Evolutionary conservation across 2,113 vertebrate species (phyloP).

Genomic region (Furnarius figulus): DNA sequence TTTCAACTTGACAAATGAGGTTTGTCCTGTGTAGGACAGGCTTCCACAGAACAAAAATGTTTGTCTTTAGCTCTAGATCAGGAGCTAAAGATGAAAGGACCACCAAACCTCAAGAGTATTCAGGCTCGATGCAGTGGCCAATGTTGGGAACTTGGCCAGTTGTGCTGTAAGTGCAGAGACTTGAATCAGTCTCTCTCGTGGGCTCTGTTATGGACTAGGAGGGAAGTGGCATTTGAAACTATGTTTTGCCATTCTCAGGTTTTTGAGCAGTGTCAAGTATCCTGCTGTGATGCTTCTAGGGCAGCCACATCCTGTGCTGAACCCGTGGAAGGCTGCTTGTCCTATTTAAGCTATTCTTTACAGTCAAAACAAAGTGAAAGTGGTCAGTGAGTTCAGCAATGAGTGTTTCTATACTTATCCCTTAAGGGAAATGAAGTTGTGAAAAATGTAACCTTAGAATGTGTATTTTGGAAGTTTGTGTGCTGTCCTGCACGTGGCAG

Average conservation of each 20-base stretch:
- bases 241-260: rapidly evolving
- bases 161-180: rapidly evolving
- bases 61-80: neutral
- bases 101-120: neutral
- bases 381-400: neutral
- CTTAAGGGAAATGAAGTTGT: neutral
- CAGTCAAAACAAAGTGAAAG: neutral
- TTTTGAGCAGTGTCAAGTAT: neutral
- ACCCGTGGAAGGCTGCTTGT: neutral
- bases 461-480: neutral
- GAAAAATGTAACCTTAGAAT: neutral
- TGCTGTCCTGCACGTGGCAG: neutral
- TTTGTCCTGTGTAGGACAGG: neutral
- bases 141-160: neutral
- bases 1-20: neutral
- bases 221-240: neutral
- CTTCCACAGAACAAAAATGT: neutral
- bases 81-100: neutral
- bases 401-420: neutral
- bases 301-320: neutral
- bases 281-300: neutral
- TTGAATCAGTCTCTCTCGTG: neutral
- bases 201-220: neutral
- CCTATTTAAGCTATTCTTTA: neutral
- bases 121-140: neutral